Percentiles rank a stretch among this genome's conserved stretches.
Conservation (phyloP, 2,113 vertebrate species). For the Vidua chalybeata region DNA sequence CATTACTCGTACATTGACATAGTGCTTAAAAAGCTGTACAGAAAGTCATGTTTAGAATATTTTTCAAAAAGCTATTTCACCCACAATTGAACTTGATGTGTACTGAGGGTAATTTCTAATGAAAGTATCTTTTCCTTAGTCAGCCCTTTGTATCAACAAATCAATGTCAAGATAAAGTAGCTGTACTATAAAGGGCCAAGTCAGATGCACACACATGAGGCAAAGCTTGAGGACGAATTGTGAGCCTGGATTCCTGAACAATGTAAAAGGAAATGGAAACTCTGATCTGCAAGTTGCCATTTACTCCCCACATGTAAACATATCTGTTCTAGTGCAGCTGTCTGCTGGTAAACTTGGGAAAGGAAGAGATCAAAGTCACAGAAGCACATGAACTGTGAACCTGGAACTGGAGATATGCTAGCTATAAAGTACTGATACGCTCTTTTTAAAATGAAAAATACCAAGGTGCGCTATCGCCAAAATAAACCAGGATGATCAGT, state of each 20-base stretch:
- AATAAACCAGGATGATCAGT: conserved; percentile 52
- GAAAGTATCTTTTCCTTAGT: conserved; percentile 5
- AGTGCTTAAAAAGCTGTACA: background rate
- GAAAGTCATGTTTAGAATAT: background rate
- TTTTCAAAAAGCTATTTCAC: background rate
- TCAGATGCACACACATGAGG: background rate
- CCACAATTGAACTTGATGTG: conserved; percentile 2
- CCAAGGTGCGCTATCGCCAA: background rate
- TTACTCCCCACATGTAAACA: conserved; percentile 64
- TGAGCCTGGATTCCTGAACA: conserved; percentile 40
- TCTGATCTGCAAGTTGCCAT: conserved; percentile 43
- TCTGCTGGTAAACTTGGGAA: conserved; percentile 61
- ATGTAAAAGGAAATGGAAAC: conserved; percentile 70
- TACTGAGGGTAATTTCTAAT: conserved; percentile 5
- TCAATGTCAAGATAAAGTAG: conserved; percentile 38
- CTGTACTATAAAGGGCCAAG: background rate
- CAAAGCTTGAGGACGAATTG: background rate
- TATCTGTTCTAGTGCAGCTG: conserved; percentile 54
- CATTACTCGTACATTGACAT: background rate
- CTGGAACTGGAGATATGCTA: conserved; percentile 33
- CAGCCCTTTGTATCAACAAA: conserved; percentile 13
- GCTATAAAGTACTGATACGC: conserved; percentile 16
- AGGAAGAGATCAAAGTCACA: conserved; percentile 65
- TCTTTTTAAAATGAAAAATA: conserved; percentile 42
- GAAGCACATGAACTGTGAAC: conserved; percentile 55